phyloP scores from a whole-genome alignment of 2,797 vertebrate species.

The Aeoliscus strigatus region DNA sequence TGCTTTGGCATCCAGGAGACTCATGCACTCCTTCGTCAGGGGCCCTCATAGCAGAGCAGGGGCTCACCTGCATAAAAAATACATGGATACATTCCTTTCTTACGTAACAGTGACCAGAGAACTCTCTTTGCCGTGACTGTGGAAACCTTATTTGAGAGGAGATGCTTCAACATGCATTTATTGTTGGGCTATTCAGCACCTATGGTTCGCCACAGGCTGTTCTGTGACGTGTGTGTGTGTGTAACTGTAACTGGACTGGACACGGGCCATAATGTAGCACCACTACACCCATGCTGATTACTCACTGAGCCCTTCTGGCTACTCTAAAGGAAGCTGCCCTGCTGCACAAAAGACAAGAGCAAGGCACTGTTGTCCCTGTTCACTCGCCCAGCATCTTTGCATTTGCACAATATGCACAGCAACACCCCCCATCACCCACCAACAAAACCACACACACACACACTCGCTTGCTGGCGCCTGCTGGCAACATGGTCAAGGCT shows the following conservation, averaged over 20 bases:
- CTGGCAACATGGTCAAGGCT: conserved; percentile 53
- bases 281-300: conserved; percentile 38
- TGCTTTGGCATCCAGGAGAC: conserved; percentile 63
- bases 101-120: conserved; percentile 64
- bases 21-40: conserved; percentile 66
- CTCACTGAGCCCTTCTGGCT: conserved; percentile 47
- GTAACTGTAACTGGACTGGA: conserved; percentile 41
- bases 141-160: conserved; percentile 36
- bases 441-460: too few species aligned
- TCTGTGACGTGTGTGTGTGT: conserved; percentile 10
- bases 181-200: conserved; percentile 1
- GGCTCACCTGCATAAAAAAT: conserved; percentile 78
- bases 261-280: conserved; percentile 35
- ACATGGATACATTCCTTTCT: conserved; percentile 65
- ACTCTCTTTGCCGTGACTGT: conserved; percentile 43
- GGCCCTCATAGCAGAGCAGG: conserved; percentile 59
- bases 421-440: conserved; percentile 49
- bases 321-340: conserved; percentile 53
- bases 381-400: conserved; percentile 64
- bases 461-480: too few species aligned
- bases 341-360: conserved; percentile 57
- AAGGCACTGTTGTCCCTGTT: conserved; percentile 68
- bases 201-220: conserved; percentile 1
- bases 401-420: conserved; percentile 38
- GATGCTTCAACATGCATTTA: conserved; percentile 6